A percentile compares a stretch with the other conserved stretches of the same genome.
These are phyloP conservation scores for Saccostrea glomerata DNA, from an alignment of 1,140 invertebrate genomes.

Conservation along the genomic window DNA sequence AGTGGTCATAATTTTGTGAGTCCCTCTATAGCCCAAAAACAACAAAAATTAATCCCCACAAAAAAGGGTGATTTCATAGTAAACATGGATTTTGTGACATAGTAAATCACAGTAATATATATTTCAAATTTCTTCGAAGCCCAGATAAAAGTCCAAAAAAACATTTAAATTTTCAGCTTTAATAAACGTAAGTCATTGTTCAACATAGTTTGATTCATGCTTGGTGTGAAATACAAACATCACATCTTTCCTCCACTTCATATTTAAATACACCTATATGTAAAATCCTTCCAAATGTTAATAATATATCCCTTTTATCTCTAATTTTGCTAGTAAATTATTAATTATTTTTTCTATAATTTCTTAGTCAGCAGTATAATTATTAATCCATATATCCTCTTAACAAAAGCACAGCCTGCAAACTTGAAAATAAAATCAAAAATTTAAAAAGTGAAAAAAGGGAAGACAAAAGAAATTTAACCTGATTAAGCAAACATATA, in stretches of 20 bases:
- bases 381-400: not conserved
- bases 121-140: no score
- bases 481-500: not conserved
- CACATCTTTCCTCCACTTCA: not conserved
- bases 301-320: not conserved
- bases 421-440: not conserved
- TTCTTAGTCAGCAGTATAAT: conserved; percentile 20
- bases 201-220: conserved; percentile 36
- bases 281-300: not conserved
- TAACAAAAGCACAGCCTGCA: not conserved
- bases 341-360: not conserved
- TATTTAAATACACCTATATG: not conserved
- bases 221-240: not conserved
- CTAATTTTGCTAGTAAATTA: not conserved
- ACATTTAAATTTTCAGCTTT: not conserved
- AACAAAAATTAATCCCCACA: no score
- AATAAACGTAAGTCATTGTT: conserved; percentile 21
- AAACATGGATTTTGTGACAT: no score
- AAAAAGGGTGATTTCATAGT: no score
- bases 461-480: not conserved
- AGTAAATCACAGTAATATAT: no score
- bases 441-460: not conserved
- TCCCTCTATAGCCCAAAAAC: no score
- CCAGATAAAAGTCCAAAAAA: no score
- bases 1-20: no score